Percentiles rank a stretch among this genome's conserved stretches.
Evolutionary conservation across 2,888 invertebrate genomes (phyloP).

Genomic region (Leucophenga maculata): DNA sequence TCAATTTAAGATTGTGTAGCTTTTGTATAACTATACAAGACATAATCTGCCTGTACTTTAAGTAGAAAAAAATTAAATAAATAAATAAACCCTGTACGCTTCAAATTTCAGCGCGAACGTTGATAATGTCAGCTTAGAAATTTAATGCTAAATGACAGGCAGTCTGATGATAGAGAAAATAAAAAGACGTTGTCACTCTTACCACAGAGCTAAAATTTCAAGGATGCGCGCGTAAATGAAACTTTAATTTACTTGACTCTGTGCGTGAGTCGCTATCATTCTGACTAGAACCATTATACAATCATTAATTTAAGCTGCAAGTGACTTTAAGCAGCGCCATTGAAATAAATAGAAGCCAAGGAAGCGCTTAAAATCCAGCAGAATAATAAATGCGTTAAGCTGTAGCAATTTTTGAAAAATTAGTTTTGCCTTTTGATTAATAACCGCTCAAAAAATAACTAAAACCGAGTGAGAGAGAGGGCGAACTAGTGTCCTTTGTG

Average conservation of each 20-base stretch:
- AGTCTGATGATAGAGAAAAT: background rate
- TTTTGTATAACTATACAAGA: background rate
- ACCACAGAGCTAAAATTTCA: background rate
- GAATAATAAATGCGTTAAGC: conserved; percentile 16
- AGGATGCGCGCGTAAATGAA: background rate
- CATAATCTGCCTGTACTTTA: too few species aligned
- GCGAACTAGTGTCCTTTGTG: background rate
- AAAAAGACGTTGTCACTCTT: background rate
- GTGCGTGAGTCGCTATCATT: background rate
- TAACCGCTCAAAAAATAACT: background rate
- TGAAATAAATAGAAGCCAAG: background rate
- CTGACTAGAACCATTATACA: background rate
- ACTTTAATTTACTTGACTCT: background rate
- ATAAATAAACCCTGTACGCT: background rate
- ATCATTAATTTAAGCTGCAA: conserved; percentile 1
- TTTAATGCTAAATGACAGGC: background rate
- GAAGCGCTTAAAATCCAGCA: background rate
- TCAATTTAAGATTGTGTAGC: background rate
- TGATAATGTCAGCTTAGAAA: conserved; percentile 5
- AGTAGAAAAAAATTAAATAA: too few species aligned
- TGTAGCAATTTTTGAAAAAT: conserved; percentile 12
- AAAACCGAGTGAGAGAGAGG: background rate
- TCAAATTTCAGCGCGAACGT: background rate
- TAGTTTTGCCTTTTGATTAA: conserved; percentile 21
- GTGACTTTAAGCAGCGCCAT: background rate